Evolutionary conservation across 2,113 vertebrate genomes (phyloP).

Genomic region (Macroglossus sobrinus): DNA sequence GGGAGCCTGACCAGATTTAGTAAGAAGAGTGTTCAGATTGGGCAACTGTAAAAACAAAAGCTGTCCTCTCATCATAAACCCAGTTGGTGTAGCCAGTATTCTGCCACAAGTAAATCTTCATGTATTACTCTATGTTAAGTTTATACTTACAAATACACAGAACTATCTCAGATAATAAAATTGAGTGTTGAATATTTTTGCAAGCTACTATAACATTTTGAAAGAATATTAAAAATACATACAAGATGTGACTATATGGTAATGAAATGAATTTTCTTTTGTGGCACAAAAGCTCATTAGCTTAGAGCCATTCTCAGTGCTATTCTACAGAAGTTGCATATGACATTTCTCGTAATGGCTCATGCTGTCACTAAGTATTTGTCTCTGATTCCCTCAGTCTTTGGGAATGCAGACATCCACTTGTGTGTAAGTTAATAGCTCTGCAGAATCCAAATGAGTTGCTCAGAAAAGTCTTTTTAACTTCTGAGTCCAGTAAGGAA

Average conservation of each 20-base stretch:
- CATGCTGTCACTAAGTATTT: slow-evolving; percentile 46
- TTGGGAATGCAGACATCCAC: slow-evolving; percentile 13
- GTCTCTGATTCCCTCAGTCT: slow-evolving; percentile 30
- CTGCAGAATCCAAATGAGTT: slow-evolving; percentile 32
- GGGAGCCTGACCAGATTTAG: not conserved
- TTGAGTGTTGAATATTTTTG: slow-evolving; percentile 63
- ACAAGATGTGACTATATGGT: slow-evolving; percentile 54
- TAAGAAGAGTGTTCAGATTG: not conserved
- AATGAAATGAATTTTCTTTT: slow-evolving; percentile 60
- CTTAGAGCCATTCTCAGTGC: not conserved
- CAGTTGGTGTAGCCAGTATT: not conserved
- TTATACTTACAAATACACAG: slow-evolving; percentile 58
- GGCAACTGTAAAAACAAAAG: slow-evolving; percentile 5
- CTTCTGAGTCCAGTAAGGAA: not conserved
- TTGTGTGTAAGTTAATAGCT: slow-evolving; percentile 43
- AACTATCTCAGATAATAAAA: slow-evolving; percentile 30
- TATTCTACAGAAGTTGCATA: slow-evolving; percentile 9
- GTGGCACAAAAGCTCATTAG: slow-evolving; percentile 35
- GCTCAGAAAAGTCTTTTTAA: slow-evolving; percentile 20
- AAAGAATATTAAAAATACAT: slow-evolving; percentile 43
- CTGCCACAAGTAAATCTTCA: slow-evolving; percentile 1
- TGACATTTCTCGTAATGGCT: slow-evolving; percentile 64
- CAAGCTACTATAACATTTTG: slow-evolving; percentile 61
- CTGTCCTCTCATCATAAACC: not conserved
- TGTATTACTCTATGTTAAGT: slow-evolving; percentile 17